phyloP scores from a whole-genome alignment of 2,797 vertebrate species.

The Gadopsis marmoratus region DNA sequence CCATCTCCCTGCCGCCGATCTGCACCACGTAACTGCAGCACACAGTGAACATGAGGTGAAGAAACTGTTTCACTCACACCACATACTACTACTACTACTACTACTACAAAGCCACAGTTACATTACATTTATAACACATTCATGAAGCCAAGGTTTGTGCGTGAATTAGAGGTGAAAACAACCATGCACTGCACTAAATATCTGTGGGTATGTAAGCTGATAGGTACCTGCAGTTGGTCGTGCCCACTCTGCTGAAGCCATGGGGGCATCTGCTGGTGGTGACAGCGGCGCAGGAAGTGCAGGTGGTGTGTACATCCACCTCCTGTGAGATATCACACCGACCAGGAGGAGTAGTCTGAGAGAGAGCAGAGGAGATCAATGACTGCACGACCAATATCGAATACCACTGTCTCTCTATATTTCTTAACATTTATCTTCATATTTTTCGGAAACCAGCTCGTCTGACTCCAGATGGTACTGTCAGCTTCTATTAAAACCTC shows the following conservation, averaged over 20 bases:
- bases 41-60: constrained; percentile 12
- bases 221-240: constrained; percentile 87
- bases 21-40: constrained; percentile 88
- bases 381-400: neutral
- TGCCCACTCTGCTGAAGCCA: constrained; percentile 74
- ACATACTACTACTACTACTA: neutral
- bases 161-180: neutral
- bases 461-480: neutral
- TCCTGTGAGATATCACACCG: constrained; percentile 84
- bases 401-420: neutral
- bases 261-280: constrained; percentile 80
- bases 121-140: neutral
- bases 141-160: neutral
- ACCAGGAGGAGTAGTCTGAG: constrained; percentile 59
- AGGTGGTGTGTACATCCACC: constrained; percentile 70
- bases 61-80: neutral
- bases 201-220: neutral
- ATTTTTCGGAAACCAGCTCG: neutral
- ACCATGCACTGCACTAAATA: neutral
- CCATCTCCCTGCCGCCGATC: constrained; percentile 79
- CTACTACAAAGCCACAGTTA: neutral
- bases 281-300: constrained; percentile 85
- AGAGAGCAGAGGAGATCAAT: neutral
- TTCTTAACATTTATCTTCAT: neutral
- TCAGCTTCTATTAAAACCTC: neutral